Evolutionary conservation across 2,113 vertebrate species (phyloP).

Genomic region (Capreolus pygargus): DNA sequence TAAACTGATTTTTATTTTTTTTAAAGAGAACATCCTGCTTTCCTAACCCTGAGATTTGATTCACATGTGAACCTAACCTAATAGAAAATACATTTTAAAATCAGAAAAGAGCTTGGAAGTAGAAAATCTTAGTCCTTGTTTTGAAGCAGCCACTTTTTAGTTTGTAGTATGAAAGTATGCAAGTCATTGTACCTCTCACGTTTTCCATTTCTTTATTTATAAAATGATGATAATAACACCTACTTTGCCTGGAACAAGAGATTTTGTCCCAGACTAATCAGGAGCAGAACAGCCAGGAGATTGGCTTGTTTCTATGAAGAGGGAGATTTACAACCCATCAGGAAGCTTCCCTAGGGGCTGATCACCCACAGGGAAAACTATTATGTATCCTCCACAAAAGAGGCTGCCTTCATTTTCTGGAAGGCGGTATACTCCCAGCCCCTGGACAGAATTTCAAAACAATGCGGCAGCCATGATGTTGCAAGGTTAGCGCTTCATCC

Average conservation of each 20-base stretch:
- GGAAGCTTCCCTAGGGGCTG: background rate
- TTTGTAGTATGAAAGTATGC: background rate
- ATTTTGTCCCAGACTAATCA: background rate
- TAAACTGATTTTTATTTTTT: background rate
- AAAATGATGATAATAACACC: background rate
- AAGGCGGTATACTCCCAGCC: background rate
- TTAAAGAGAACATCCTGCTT: background rate
- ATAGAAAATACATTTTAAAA: background rate
- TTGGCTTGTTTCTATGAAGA: background rate
- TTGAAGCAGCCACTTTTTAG: background rate
- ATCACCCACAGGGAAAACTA: background rate
- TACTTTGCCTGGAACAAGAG: background rate
- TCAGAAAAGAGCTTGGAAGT: background rate
- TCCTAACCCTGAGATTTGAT: background rate
- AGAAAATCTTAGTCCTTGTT: background rate
- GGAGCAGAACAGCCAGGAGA: background rate
- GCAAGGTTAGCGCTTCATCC: background rate
- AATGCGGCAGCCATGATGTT: accelerated
- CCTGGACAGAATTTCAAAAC: background rate
- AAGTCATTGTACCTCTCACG: background rate
- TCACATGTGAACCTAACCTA: background rate
- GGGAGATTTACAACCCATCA: background rate
- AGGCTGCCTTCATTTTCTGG: background rate
- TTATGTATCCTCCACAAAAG: background rate
- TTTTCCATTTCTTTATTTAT: conserved; percentile 25